These are phyloP conservation scores for Leptinotarsa tumamoca DNA, from an alignment of 2,888 invertebrate genomes.

Conservation along the genomic window DNA sequence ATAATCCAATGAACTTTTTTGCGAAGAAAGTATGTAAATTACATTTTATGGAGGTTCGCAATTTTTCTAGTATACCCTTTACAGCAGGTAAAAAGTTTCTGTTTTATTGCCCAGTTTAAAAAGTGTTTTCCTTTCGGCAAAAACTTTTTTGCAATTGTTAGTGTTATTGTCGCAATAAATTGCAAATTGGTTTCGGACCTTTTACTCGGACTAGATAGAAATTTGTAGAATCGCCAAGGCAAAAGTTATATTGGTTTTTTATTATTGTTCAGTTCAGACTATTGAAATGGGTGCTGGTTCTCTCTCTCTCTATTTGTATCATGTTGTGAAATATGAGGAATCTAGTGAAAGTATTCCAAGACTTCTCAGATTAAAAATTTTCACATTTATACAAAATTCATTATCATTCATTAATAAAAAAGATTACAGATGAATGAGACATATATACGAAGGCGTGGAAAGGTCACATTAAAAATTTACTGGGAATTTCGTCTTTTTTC, in stretches of 20 bases:
- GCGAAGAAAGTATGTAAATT: slow-evolving; percentile 19
- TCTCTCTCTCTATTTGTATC: too few relatives aligned
- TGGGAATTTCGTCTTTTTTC: too few relatives aligned
- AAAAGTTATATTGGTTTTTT: slow-evolving; percentile 18
- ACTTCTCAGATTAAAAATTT: too few relatives aligned
- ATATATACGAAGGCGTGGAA: too few relatives aligned
- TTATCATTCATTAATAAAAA: too few relatives aligned
- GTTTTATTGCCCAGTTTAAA: slow-evolving; percentile 21
- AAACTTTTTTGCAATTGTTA: slow-evolving; percentile 33
- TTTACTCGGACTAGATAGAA: slow-evolving; percentile 6
- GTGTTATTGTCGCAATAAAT: slow-evolving; percentile 42
- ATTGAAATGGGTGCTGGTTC: background rate
- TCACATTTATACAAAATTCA: too few relatives aligned
- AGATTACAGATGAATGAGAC: too few relatives aligned
- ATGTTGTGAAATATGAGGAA: too few relatives aligned
- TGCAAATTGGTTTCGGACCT: slow-evolving; percentile 37
- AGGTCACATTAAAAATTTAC: too few relatives aligned
- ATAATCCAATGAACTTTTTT: slow-evolving; percentile 18
- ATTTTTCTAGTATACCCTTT: slow-evolving; percentile 23
- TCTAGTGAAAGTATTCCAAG: too few relatives aligned
- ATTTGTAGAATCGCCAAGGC: background rate
- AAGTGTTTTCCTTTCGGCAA: slow-evolving; percentile 19
- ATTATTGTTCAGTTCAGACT: slow-evolving; percentile 2
- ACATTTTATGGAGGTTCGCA: slow-evolving; percentile 20
- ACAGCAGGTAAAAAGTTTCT: slow-evolving; percentile 23